Conservation (phyloP, 2,797 vertebrate species). For the Sandelia bainsii region DNA sequence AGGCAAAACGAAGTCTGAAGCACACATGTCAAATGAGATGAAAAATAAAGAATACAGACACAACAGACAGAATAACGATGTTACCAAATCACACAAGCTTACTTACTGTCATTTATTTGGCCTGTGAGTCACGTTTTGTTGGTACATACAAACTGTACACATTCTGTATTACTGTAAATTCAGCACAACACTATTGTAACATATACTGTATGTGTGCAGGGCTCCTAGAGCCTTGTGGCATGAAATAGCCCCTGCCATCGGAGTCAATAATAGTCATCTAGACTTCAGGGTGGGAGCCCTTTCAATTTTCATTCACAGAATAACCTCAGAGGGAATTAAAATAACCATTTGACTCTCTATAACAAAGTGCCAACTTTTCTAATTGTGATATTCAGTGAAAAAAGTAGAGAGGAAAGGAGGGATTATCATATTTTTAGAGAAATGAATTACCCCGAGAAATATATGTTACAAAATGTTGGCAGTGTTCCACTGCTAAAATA, state of each 20-base stretch:
- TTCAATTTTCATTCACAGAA: slow-evolving; percentile 57
- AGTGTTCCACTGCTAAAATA: slow-evolving; percentile 13
- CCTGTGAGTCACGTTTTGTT: no score
- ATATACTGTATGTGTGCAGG: no score
- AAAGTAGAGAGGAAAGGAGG: not conserved
- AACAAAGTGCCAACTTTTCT: slow-evolving; percentile 30
- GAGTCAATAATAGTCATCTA: slow-evolving; percentile 60
- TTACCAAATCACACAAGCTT: no score
- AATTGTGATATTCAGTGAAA: slow-evolving; percentile 35
- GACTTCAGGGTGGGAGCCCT: slow-evolving; percentile 46
- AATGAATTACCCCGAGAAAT: slow-evolving; percentile 5
- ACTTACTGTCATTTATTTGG: no score
- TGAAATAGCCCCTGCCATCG: slow-evolving; percentile 7
- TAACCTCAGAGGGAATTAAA: slow-evolving; percentile 55
- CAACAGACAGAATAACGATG: not conserved
- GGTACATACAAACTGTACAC: no score
- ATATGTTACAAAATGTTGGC: not conserved
- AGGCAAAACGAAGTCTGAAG: slow-evolving; percentile 4
- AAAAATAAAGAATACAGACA: not conserved
- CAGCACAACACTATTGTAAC: no score
- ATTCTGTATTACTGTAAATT: no score
- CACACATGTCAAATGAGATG: slow-evolving; percentile 7
- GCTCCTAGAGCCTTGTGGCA: no score
- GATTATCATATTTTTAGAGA: slow-evolving; percentile 24
- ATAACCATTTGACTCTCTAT: slow-evolving; percentile 52